Base-by-base conservation (phyloP, 2,888 invertebrate genomes). In the Nebria brevicollis region DNA sequence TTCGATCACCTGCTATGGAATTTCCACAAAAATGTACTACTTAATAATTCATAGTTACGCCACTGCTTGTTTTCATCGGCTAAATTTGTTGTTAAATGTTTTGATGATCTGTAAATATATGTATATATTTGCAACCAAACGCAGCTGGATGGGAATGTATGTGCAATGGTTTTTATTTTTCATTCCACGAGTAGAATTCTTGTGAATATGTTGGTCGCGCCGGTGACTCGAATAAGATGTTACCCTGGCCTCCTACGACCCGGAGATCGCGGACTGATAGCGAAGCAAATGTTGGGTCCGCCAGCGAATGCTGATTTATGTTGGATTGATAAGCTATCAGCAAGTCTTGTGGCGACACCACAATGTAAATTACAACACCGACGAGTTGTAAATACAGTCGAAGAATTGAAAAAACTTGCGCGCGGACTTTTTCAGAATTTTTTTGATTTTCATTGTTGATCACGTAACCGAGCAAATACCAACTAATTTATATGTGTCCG, bases 281-380 rank as follows among this genome's bases (percentile, higher is more conserved):
- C 81, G 82, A 80, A 80, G 81, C 84, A 73, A 42, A 43, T 43
- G 73, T 13, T 73, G 43, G 41, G 73, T 42, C 26, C 42, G 68
- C 68, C 76, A 64, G 42, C 84, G 82, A 81, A 78, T 81, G 82
- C 86, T 88, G 88, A 89, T 89, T 89, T 89, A 89, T 88, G 85
- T 83, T 83, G 84, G 86, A 87, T 86, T 87, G 88, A 89, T 89
- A 88, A 87, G 86, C 86, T 85, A 88, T 89, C 89, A 87, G 87
- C 86, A 84, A 41, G 70, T 65, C 34, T 42, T 34, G 43, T 34
- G 82, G 70, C 70, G 85, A 87, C 87, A 87, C 87, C 87, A 87
- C 88, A 88, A 89, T 89, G 88, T 88, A 87, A 89, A 88, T 88
- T 88, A 88, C 88, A 88, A 88, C 86, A 86, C 85, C 85, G 84